Evolutionary conservation across 2,797 vertebrate genomes (phyloP), one percentile per base, ranked within the genome.

Genomic region (Scolopax rusticola): DNA sequence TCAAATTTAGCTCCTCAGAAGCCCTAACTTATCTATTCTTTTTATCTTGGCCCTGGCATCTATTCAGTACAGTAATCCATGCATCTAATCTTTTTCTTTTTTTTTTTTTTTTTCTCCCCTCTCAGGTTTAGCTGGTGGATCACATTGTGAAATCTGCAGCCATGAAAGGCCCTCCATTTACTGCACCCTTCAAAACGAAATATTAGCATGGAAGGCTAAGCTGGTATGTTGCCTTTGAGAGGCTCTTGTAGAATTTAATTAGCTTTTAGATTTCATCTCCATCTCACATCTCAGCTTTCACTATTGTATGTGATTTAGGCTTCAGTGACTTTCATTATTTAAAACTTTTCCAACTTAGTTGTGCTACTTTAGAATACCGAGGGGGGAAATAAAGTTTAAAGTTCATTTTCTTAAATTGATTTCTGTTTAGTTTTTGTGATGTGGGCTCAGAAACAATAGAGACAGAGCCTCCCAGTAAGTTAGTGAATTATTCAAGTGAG

Each of bases 1-100:
- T 98, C 97, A 98, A 98, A 98, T 98, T 98, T 96, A 97, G 97
- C 97, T 98, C 96, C 84, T 97, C 92, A 75, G 48, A 95, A 97
- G 96, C 95, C 92, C 91, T 94, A 97, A 97, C 94, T 98, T 98
- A 97, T 97, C 98, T 97, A 60, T 98, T 98, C 97, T 97, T 98
- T 98, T 98, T 96, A 98, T 98, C 98, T 97, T 94, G 91, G 95
- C 80, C 88, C 95, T 98, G 97, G 95, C 97, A 95, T 97, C 94
- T 94, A 97, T 98, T 98, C 97, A 97, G 91, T 94, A 87, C 93
- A 95, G 96, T 98, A 98, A 98, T 97, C 93, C 96, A 93, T 96
- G 96, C 96, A 97, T 98, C 97, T 98, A 94, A 97, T 97, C 96
- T 97, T 89, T 95, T 85, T 87, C 36, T 82, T 59, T 79, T 93